Evolutionary conservation across 1,140 invertebrate genomes (phyloP).

Genomic region (Pantala flavescens): DNA sequence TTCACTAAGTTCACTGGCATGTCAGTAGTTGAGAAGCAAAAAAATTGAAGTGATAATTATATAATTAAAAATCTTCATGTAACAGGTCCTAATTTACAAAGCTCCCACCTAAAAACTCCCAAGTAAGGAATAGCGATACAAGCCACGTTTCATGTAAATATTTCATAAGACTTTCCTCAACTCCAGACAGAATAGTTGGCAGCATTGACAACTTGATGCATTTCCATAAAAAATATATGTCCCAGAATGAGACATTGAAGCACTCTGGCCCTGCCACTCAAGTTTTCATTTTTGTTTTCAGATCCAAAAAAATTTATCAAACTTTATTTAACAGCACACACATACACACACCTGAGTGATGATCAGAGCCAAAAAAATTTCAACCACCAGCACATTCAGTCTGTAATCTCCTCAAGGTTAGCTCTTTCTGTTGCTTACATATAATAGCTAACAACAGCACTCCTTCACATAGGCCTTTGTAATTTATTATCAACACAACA

Average conservation of each 20-base stretch:
- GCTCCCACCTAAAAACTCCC: background rate
- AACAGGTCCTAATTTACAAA: slow-evolving; percentile 2
- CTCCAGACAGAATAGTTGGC: background rate
- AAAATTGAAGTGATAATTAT: background rate
- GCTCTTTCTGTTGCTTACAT: background rate
- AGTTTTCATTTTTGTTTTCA: background rate
- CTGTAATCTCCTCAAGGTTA: slow-evolving; percentile 1
- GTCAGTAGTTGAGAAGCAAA: slow-evolving; percentile 1
- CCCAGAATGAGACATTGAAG: background rate
- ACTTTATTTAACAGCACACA: slow-evolving; percentile 2
- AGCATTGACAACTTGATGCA: background rate
- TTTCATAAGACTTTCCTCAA: background rate
- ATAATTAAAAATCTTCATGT: background rate
- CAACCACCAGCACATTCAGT: background rate
- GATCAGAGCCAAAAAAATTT: slow-evolving; percentile 1
- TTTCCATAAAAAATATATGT: slow-evolving; percentile 1
- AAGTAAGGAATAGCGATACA: slow-evolving; percentile 1
- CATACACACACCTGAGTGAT: slow-evolving; percentile 4
- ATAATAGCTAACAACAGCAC: background rate
- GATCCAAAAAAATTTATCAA: slow-evolving; percentile 10
- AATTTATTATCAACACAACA: slow-evolving; percentile 5
- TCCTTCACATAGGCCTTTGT: slow-evolving; percentile 4
- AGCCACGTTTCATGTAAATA: background rate
- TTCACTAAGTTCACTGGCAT: slow-evolving; percentile 5
- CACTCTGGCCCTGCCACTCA: slow-evolving; percentile 1